Percentiles rank a stretch among this genome's conserved stretches.
phyloP scores from a whole-genome alignment of 2,888 invertebrate genomes.

The Cephus pulcher region DNA sequence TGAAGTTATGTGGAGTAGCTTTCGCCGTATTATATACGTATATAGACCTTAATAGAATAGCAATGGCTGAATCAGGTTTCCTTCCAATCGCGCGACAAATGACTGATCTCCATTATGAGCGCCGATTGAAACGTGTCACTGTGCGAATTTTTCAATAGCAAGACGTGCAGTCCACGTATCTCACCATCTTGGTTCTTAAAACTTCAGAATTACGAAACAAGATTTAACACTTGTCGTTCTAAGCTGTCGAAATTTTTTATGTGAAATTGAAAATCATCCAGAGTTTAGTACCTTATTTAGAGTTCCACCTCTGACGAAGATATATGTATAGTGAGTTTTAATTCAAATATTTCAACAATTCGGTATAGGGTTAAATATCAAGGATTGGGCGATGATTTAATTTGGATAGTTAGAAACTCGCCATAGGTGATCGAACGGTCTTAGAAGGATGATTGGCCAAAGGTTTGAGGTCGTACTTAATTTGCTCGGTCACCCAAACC shows the following conservation, averaged over 20 bases:
- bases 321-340: neutral
- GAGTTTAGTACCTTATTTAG: neutral
- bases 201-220: neutral
- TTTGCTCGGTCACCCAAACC: neutral
- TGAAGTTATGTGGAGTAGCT: neutral
- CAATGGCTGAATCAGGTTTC: neutral
- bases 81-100: neutral
- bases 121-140: neutral
- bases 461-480: neutral
- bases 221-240: neutral
- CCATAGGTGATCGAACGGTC: neutral
- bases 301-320: neutral
- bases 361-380: neutral
- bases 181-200: neutral
- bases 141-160: neutral
- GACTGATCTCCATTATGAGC: neutral
- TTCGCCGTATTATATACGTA: neutral
- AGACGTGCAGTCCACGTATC: neutral
- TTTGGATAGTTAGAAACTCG: neutral
- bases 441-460: neutral
- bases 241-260: neutral
- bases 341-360: neutral
- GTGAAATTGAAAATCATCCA: neutral
- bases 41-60: neutral
- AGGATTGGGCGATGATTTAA: neutral